Conservation (phyloP, 53 echinoderm and acorn worm species). For the Hippasteria phrygiana region DNA sequence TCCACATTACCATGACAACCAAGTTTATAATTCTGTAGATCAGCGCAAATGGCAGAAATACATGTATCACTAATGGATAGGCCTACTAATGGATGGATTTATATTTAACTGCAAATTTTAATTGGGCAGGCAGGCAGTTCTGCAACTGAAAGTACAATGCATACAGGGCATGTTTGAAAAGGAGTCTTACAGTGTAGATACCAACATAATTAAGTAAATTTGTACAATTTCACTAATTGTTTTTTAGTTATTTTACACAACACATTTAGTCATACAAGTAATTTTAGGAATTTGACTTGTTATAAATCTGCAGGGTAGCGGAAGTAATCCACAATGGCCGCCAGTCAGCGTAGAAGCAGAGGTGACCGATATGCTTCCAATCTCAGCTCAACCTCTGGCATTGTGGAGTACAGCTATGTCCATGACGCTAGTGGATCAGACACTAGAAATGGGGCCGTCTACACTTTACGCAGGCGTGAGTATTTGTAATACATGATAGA, state of each 20-base stretch:
- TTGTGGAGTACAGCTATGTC: slow-evolving; percentile 71
- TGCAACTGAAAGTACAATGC: no score
- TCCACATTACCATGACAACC: no score
- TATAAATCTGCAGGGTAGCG: background rate
- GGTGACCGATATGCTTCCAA: slow-evolving; percentile 79
- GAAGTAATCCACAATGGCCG: slow-evolving; percentile 67
- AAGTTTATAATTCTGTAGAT: no score
- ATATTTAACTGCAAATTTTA: no score
- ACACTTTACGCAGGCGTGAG: slow-evolving; percentile 46
- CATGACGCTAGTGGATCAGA: slow-evolving; percentile 40
- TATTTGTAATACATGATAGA: background rate
- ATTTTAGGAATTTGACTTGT: background rate
- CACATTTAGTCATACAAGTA: background rate
- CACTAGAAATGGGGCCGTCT: slow-evolving; percentile 18
- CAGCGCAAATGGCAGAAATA: no score
- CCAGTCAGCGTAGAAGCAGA: slow-evolving; percentile 69
- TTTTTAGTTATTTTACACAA: background rate
- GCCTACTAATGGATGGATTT: no score
- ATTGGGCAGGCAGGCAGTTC: no score
- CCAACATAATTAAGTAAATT: no score
- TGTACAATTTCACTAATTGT: no score
- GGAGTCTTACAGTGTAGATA: no score
- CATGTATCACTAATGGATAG: no score
- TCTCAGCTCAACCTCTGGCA: slow-evolving; percentile 74
- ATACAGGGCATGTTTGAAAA: no score